Base-by-base conservation (phyloP, 2,888 invertebrate species). In the Dolichopus griseipennis region DNA sequence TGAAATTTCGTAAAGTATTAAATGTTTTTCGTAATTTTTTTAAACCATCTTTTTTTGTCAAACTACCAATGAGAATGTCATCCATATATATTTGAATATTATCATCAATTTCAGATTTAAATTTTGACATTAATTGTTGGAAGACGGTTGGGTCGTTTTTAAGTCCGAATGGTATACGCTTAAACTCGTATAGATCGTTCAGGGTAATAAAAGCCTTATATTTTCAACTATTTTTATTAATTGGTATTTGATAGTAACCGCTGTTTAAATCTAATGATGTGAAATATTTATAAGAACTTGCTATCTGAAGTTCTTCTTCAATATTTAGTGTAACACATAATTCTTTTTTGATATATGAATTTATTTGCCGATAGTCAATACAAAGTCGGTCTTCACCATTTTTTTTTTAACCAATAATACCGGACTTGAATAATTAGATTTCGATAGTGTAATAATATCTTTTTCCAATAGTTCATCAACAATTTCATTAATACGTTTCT, bases 371-470 rank as follows among this genome's bases (percentile, higher is more conserved):
- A 4, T 7, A 67, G 20, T 62, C 62, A 18, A 66, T 62, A 37
- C 66, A 66, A 27, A 66, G 61, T n/a, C 66, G 61, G 20, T 62
- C 15, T 1, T 9, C n/a, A 21, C 61, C 66, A 20, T 27, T 61
- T 33, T 66, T 66, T 33, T 66, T 66, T 52, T 34, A 7, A 34
- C 74, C n/a, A 74, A 64, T 5, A 75, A 69, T 65, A 74, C 70
- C 7, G 76, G 77, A 43, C 77, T 78, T 0, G 76, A 73, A 64
- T 68, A 77, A 1, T 74, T 72, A 1, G 76, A 76, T 12, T 70
- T 72, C 34, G 75, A 76, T 69, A 75, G 75, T 0, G 74, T 71
- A 5, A 77, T 71, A 15, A 78, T 76, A 1, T 73, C 70, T 18
- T 75, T 66, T 0, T 75, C 72, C 0, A 70, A 22, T 18, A 67